phyloP scores from a whole-genome alignment of 64 coral and sea anemone species.

The Montipora efflorescens region DNA sequence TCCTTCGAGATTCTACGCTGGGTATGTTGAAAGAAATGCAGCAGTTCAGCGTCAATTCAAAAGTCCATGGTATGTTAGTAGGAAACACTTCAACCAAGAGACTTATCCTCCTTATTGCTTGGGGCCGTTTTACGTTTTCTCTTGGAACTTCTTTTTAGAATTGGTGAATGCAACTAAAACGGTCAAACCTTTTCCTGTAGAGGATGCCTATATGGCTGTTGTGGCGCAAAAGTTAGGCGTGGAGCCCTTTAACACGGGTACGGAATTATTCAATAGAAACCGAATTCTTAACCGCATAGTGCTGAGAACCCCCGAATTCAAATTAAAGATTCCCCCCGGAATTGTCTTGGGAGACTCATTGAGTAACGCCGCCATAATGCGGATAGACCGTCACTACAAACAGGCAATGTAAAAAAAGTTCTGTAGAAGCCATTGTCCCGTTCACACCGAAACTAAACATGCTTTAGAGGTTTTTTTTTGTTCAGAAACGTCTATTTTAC shows the following conservation, averaged over 20 bases:
- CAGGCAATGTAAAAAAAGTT: too few relatives aligned
- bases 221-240: neutral
- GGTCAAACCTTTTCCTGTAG: constrained; percentile 17
- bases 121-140: constrained; percentile 52
- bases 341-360: neutral
- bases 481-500: too few relatives aligned
- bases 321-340: neutral
- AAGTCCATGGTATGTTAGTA: constrained; percentile 35
- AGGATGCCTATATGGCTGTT: constrained; percentile 50
- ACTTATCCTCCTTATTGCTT: constrained; percentile 24
- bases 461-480: too few relatives aligned
- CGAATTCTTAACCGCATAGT: neutral
- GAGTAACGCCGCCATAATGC: neutral
- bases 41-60: neutral
- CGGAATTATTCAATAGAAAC: neutral
- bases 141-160: constrained; percentile 21
- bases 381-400: neutral
- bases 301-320: neutral
- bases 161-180: neutral
- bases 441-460: too few relatives aligned
- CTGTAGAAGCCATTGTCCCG: neutral
- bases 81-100: neutral
- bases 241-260: neutral
- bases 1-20: constrained; percentile 20
- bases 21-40: neutral